Base-by-base conservation (phyloP, 2,797 vertebrate species). In the Acanthornis magna region DNA sequence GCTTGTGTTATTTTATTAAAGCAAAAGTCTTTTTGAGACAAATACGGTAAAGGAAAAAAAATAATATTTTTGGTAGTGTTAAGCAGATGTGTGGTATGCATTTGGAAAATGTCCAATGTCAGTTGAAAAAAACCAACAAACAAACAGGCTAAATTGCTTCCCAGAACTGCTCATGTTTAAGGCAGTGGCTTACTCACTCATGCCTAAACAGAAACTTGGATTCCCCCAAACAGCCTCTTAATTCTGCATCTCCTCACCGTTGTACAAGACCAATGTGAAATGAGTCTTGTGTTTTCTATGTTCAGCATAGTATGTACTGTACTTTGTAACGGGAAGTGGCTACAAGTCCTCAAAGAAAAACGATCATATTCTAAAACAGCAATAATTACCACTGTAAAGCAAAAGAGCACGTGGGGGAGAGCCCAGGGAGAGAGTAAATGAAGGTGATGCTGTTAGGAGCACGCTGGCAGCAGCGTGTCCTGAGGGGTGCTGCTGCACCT, bases 361-460 rank as follows among this genome's bases (percentile, higher is more conserved):
- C 4, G 29, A 77, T 79, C 71, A 32, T 79, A 75, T 73, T 95
- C 81, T 95, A 97, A 95, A 97, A 97, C 96, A 97, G 97, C 97
- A 98, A 97, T 97, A 97, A 97, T 96, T 96, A 97, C 88, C 95
- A 94, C 81, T 97, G 95, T 68, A 96, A 93, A 96, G 96, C 82
- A 91, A 93, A 91, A 6, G 75, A 76, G 93, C 82, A n/a, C 34
- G 36, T 13, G 85, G 58, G 58, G 85, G 36, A 57, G 85, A 87
- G 87, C 88, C 29, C 65, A 45, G 82, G 91, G 85, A 74, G 76
- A 5, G 0, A 8, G 65, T 7, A 20, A 16, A 15, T 1, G 58
- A 62, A 22, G 77, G 14, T 13, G 72, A 23, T 51, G n/a, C 60
- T 19, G 9, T 63, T 67, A 14, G 79, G 89, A 80, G 36, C 54